Evolutionary conservation across 2,113 vertebrate species (phyloP).

Genomic region (Stomatorhinus ivindoensis): DNA sequence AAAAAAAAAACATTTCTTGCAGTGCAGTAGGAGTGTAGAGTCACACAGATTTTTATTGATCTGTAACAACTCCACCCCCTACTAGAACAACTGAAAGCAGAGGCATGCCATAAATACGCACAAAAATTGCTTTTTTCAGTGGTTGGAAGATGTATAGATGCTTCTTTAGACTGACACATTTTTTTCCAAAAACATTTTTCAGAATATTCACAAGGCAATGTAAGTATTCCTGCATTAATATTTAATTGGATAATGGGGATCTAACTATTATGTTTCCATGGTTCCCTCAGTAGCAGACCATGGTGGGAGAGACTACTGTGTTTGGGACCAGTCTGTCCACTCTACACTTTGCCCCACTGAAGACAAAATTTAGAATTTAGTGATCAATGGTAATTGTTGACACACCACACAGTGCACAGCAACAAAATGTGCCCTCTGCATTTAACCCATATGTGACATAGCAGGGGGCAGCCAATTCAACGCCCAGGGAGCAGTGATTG

Average conservation of each 20-base stretch:
- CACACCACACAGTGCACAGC: no score
- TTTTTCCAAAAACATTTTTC: background rate
- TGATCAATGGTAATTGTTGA: no score
- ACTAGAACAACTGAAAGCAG: background rate
- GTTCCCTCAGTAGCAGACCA: slow-evolving; percentile 17
- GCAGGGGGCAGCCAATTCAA: no score
- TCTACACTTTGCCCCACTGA: slow-evolving; percentile 40
- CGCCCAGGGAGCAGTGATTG: no score
- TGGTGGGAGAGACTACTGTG: slow-evolving; percentile 36
- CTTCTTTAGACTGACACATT: background rate
- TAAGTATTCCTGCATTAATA: slow-evolving; percentile 25
- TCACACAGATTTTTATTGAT: background rate
- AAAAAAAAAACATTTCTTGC: background rate
- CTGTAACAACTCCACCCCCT: background rate
- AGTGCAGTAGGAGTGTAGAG: background rate
- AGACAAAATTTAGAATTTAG: background rate
- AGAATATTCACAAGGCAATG: background rate
- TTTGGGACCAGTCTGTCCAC: slow-evolving; percentile 37
- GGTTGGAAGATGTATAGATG: background rate
- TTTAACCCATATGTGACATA: no score
- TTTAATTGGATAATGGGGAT: slow-evolving; percentile 33
- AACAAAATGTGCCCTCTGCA: no score
- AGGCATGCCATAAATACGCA: background rate
- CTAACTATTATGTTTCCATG: background rate
- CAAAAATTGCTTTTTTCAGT: background rate